A percentile compares a stretch with the other conserved stretches of the same genome.
phyloP scores from a whole-genome alignment of 2,888 invertebrate species.

The Cataglyphis altisquamis region DNA sequence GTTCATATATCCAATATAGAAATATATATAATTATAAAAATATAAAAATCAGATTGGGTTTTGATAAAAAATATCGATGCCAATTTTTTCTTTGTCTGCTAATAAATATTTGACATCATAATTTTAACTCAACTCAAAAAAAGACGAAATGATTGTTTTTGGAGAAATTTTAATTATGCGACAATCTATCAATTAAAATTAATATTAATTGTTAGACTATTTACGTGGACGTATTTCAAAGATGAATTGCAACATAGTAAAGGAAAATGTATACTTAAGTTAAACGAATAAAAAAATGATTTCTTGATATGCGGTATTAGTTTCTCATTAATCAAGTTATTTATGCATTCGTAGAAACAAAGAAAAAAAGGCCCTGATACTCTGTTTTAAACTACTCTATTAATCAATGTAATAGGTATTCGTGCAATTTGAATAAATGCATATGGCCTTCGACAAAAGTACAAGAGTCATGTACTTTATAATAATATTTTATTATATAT shows the following conservation, averaged over 20 bases:
- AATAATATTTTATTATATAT: background rate
- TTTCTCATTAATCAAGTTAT: background rate
- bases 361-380: background rate
- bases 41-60: background rate
- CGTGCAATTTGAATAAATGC: conserved; percentile 39
- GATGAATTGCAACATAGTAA: background rate
- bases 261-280: background rate
- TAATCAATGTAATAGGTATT: conserved; percentile 35
- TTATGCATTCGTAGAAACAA: conserved; percentile 9
- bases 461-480: background rate
- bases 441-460: conserved; percentile 49
- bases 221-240: background rate
- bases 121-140: background rate
- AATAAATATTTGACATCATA: background rate
- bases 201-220: background rate
- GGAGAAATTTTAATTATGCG: background rate
- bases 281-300: background rate
- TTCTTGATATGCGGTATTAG: background rate
- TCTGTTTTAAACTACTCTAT: conserved; percentile 10
- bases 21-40: background rate
- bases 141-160: background rate
- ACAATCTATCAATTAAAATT: background rate
- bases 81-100: background rate
- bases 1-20: background rate
- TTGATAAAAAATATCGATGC: background rate